Evolutionary conservation across 2,888 invertebrate species (phyloP).

Genomic region (Temnothorax unifasciatus): DNA sequence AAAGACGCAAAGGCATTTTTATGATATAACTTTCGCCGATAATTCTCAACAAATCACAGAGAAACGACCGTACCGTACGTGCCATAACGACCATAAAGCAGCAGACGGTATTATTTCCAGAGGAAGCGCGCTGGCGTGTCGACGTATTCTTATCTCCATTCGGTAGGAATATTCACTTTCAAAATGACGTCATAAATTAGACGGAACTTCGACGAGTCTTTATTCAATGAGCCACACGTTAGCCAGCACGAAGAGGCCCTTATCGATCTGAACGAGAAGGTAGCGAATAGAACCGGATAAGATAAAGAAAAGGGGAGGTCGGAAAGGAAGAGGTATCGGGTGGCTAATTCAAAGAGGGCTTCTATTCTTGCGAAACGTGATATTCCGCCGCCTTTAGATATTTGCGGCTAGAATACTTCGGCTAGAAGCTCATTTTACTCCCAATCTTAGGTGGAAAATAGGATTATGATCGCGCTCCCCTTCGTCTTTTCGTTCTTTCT

Average conservation of each 20-base stretch:
- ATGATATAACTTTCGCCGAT: not conserved
- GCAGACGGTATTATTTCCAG: constrained; percentile 33
- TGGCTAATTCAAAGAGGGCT: constrained; percentile 75
- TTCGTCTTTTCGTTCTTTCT: constrained; percentile 31
- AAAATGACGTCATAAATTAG: constrained; percentile 50
- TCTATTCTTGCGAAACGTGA: constrained; percentile 77
- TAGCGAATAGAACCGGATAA: constrained; percentile 17
- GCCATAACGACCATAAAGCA: not conserved
- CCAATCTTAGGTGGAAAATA: constrained; percentile 80
- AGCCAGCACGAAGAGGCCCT: constrained; percentile 56
- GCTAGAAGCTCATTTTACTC: constrained; percentile 81
- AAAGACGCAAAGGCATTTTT: not conserved
- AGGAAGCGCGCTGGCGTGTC: constrained; percentile 9
- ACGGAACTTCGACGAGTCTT: constrained; percentile 37
- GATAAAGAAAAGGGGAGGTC: constrained; percentile 16
- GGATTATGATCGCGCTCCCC: constrained; percentile 66
- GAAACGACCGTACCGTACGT: constrained; percentile 5
- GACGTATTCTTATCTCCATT: constrained; percentile 44
- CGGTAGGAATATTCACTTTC: constrained; percentile 49
- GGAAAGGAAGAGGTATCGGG: constrained; percentile 19
- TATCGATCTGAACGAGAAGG: constrained; percentile 3
- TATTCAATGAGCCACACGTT: constrained; percentile 56
- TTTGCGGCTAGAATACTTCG: constrained; percentile 53
- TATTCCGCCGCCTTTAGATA: constrained; percentile 60
- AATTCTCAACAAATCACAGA: constrained; percentile 39